Evolutionary conservation across 2,113 vertebrate genomes (phyloP), one percentile per base, ranked within the genome.

Genomic region (Notiomystis cincta): DNA sequence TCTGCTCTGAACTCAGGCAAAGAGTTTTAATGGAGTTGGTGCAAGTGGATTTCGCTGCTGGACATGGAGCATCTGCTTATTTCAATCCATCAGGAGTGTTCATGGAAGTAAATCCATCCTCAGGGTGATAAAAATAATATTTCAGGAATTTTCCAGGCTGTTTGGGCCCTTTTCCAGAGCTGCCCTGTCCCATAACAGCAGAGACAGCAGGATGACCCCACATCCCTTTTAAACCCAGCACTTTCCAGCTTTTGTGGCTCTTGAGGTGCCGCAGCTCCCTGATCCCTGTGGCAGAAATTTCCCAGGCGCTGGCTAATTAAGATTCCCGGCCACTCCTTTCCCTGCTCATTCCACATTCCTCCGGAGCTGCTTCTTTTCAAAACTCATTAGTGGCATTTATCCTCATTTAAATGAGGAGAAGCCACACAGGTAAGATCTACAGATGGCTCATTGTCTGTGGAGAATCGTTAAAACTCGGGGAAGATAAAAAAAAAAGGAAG

Each of bases 321-420:
- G 61, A 96, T 96, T 96, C 85, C 85, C 44, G 56, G 37, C 1
- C 2, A 57, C 35, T 82, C 37, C n/a, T 80, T 28, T 64, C 82
- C 16, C 75, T 16, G 44, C 82, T 97, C 94, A 97, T 97, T 97
- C 90, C 82, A 71, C 37, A 96, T 95, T 95, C 96, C 92, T 31
- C 16, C 0, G 0, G 72, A 95, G 90, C 1, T 1, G 2, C 72
- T 71, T 65, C 91, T 87, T 97, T 94, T 97, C 94, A 94, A 93
- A 96, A 95, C 93, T 92, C 96, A 94, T 95, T 93, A 97, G 85
- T 80, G 66, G 82, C 91, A 93, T 96, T 97, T 97, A 95, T 93
- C 85, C 73, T 93, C 90, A 92, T 96, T 94, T 85, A 77, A 94
- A 95, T 95, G 94, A 96, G 78, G 87, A 92, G 91, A 93, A 92